phyloP scores from a whole-genome alignment of 2,113 vertebrate genomes.

The Oryzias curvinotus region DNA sequence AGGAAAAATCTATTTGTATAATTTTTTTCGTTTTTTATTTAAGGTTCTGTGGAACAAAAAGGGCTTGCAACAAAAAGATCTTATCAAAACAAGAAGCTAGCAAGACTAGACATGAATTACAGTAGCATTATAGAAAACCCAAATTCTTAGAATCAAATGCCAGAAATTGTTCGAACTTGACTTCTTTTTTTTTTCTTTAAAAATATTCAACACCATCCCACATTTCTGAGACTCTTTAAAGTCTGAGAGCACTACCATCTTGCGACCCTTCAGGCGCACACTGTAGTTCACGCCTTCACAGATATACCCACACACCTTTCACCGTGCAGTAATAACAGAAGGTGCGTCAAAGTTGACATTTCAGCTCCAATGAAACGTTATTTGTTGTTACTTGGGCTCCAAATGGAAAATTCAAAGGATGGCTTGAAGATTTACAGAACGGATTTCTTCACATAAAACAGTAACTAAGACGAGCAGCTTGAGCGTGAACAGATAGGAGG shows the following conservation, averaged over 20 bases:
- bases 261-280: background rate
- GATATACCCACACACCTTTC: constrained; percentile 7
- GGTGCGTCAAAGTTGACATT: constrained; percentile 20
- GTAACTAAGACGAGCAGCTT: background rate
- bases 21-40: background rate
- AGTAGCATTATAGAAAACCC: constrained; percentile 10
- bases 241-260: background rate
- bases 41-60: constrained; percentile 1
- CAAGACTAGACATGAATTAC: constrained; percentile 43
- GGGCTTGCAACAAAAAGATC: background rate
- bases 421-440: background rate
- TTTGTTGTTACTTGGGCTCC: background rate
- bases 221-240: constrained; percentile 2
- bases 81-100: constrained; percentile 15
- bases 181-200: background rate
- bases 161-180: background rate
- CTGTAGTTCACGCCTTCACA: background rate
- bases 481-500: too few species aligned
- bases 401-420: background rate
- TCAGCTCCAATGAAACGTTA: background rate
- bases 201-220: background rate
- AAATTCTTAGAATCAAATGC: background rate
- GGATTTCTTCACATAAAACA: background rate
- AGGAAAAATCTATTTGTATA: background rate
- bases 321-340: background rate